Conservation (phyloP, 2,888 invertebrate genomes). For the Lasioglossum marginatum region DNA sequence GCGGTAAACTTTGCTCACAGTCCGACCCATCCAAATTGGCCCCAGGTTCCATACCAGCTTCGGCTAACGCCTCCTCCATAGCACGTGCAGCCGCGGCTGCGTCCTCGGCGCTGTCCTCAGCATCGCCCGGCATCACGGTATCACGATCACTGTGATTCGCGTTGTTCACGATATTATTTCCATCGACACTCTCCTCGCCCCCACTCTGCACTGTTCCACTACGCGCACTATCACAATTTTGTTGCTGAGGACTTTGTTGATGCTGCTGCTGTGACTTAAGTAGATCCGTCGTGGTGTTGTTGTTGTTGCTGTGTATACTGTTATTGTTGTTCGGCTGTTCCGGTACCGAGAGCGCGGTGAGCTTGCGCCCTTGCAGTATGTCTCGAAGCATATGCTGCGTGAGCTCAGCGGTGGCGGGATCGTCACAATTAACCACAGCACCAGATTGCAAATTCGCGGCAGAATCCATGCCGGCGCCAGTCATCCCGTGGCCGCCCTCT, state of each 20-base stretch:
- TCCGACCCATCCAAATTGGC: slow-evolving; percentile 83
- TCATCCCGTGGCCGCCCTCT: slow-evolving; percentile 85
- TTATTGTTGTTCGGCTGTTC: slow-evolving; percentile 87
- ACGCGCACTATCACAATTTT: slow-evolving; percentile 83
- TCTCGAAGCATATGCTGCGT: slow-evolving; percentile 95
- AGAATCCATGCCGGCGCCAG: slow-evolving; percentile 84
- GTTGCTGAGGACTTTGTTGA: slow-evolving; percentile 84
- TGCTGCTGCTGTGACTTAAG: slow-evolving; percentile 85
- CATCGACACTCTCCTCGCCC: slow-evolving; percentile 83
- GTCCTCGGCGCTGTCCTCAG: slow-evolving; percentile 84
- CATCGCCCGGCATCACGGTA: slow-evolving; percentile 82
- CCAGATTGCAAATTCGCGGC: slow-evolving; percentile 83
- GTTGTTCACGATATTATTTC: slow-evolving; percentile 78
- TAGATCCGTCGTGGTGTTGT: slow-evolving; percentile 85
- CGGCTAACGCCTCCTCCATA: slow-evolving; percentile 88
- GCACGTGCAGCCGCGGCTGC: slow-evolving; percentile 84
- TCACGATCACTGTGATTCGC: slow-evolving; percentile 82
- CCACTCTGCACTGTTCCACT: slow-evolving; percentile 84
- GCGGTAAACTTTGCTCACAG: slow-evolving; percentile 83
- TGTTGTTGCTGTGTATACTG: slow-evolving; percentile 85
- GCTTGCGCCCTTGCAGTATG: slow-evolving; percentile 95
- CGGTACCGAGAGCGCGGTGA: slow-evolving; percentile 90
- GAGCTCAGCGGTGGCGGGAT: slow-evolving; percentile 86
- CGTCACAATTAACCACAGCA: slow-evolving; percentile 86
- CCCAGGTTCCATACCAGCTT: slow-evolving; percentile 86